Conservation (phyloP, 2,888 invertebrate species). For the Morpho deidamia region DNA sequence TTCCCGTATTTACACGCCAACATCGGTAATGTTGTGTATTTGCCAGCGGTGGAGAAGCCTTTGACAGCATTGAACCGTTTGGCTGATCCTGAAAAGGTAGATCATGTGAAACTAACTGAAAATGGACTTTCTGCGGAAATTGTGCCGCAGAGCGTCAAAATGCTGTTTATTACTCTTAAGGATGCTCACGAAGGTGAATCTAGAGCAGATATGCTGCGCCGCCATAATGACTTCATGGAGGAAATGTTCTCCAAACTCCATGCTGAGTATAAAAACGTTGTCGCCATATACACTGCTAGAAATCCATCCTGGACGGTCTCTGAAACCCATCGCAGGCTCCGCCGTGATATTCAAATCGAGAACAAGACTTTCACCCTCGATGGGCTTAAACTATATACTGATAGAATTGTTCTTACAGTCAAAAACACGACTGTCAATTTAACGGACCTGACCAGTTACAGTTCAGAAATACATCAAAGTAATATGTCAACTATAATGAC, state of each 20-base stretch:
- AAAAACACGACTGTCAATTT: conserved; percentile 18
- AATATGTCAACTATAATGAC: conserved; percentile 38
- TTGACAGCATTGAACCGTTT: conserved; percentile 73
- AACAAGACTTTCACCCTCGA: conserved; percentile 28
- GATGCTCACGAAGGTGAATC: conserved; percentile 78
- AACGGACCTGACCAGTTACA: conserved; percentile 13
- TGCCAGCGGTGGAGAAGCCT: conserved; percentile 81
- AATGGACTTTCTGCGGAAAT: conserved; percentile 52
- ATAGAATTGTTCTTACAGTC: conserved; percentile 24
- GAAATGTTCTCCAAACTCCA: conserved; percentile 69
- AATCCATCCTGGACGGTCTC: conserved; percentile 70
- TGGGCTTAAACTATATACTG: conserved; percentile 42
- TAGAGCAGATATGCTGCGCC: conserved; percentile 71
- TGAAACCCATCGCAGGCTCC: conserved; percentile 39
- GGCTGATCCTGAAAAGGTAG: conserved; percentile 50
- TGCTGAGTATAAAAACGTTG: conserved; percentile 58
- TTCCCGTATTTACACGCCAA: conserved; percentile 58
- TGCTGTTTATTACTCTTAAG: conserved; percentile 76
- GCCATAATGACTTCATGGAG: conserved; percentile 80
- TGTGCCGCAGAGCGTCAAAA: conserved; percentile 60
- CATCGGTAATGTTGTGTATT: conserved; percentile 63
- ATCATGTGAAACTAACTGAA: conserved; percentile 56
- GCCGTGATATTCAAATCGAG: conserved; percentile 40
- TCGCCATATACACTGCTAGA: conserved; percentile 78
- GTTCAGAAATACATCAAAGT: conserved; percentile 24